Evolutionary conservation across 2,797 vertebrate species (phyloP).

Genomic region (Meda fulgida): DNA sequence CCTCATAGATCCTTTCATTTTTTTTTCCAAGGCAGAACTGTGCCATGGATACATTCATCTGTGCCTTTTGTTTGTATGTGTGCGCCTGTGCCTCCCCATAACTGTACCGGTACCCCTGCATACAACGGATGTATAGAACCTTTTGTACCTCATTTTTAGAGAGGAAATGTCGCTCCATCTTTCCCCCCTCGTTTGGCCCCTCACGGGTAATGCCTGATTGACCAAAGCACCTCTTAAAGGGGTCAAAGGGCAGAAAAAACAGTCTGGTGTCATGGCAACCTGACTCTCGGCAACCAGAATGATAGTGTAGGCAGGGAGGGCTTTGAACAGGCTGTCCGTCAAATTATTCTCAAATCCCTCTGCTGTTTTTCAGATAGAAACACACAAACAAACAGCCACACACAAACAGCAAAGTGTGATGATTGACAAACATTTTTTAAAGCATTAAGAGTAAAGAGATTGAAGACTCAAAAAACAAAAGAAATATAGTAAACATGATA

Average conservation of each 20-base stretch:
- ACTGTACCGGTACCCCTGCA: constrained; percentile 52
- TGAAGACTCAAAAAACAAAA: not conserved
- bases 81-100: constrained; percentile 13
- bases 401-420: not conserved
- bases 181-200: constrained; percentile 75
- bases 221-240: constrained; percentile 84
- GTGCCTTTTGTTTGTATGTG: constrained; percentile 72
- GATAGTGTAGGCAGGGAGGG: constrained; percentile 55
- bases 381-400: constrained; percentile 6
- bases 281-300: constrained; percentile 80
- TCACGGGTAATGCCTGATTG: constrained; percentile 84
- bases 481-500: not conserved
- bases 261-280: constrained; percentile 89
- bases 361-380: constrained; percentile 57
- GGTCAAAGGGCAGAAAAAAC: constrained; percentile 87
- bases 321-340: constrained; percentile 74
- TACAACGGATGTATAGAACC: constrained; percentile 78
- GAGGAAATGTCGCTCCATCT: constrained; percentile 68
- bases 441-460: not conserved
- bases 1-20: constrained; percentile 57
- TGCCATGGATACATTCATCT: constrained; percentile 70
- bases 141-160: constrained; percentile 76
- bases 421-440: not conserved
- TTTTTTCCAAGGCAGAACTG: constrained; percentile 16
- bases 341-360: constrained; percentile 72